Conservation (phyloP, 2,888 invertebrate genomes). For the Agriopis aurantiaria region DNA sequence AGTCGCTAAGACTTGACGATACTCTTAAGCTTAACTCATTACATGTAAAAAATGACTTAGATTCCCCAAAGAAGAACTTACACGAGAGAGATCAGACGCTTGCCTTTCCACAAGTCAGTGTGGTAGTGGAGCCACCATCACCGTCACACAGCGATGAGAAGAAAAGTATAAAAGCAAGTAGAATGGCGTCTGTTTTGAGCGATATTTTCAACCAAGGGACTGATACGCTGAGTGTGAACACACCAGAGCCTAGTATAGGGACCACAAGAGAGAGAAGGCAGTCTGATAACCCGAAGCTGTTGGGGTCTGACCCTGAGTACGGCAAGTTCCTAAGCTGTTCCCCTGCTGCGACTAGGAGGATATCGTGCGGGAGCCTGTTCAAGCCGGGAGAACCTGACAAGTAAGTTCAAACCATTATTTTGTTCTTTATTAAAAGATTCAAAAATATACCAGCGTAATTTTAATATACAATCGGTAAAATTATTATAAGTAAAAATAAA, state of each 20-base stretch:
- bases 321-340: conserved; percentile 90
- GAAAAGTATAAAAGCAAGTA: conserved; percentile 75
- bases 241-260: conserved; percentile 79
- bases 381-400: conserved; percentile 90
- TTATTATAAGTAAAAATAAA: not conserved
- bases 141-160: conserved; percentile 89
- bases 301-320: conserved; percentile 88
- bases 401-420: conserved; percentile 68
- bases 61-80: conserved; percentile 33
- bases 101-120: conserved; percentile 89
- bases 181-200: conserved; percentile 81
- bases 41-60: conserved; percentile 41
- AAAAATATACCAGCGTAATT: not conserved
- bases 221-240: conserved; percentile 76
- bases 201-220: conserved; percentile 78
- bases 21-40: conserved; percentile 16
- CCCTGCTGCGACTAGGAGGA: conserved; percentile 94
- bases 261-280: conserved; percentile 80
- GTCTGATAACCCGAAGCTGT: conserved; percentile 87
- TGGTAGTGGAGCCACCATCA: conserved; percentile 91
- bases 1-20: conserved; percentile 57
- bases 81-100: conserved; percentile 48
- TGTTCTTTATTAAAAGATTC: not conserved
- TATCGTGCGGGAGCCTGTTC: conserved; percentile 96
- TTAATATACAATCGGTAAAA: not conserved